phyloP scores from a whole-genome alignment of 2,888 invertebrate species.

The Blera fallax region DNA sequence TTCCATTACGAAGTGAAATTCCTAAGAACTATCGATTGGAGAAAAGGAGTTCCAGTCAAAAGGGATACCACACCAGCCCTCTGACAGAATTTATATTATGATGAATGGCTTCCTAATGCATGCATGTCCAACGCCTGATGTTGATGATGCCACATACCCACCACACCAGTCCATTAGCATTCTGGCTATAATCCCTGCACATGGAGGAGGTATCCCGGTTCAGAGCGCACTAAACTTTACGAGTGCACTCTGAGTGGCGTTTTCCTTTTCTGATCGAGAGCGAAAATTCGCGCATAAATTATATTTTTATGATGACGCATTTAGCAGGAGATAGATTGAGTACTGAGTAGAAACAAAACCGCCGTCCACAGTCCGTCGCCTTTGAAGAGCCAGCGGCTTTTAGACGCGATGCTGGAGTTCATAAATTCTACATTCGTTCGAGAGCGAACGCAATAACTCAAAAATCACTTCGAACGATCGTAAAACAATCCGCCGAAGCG shows the following conservation, averaged over 20 bases:
- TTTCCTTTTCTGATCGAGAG: not conserved
- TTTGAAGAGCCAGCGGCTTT: not conserved
- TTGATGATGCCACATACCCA: conserved; percentile 37
- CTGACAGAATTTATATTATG: conserved; percentile 28
- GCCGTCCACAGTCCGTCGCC: not conserved
- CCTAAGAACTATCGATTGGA: conserved; percentile 40
- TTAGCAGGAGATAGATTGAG: conserved; percentile 46
- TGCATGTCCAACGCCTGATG: conserved; percentile 9
- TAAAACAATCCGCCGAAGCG: conserved; percentile 16
- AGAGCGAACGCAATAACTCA: conserved; percentile 56
- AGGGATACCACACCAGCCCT: not conserved
- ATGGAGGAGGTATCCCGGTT: not conserved
- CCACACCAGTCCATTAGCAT: conserved; percentile 37
- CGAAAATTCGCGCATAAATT: conserved; percentile 57
- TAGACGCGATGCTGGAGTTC: conserved; percentile 17
- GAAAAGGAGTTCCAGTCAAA: not conserved
- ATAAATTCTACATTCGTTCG: conserved; percentile 55
- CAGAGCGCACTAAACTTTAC: conserved; percentile 47
- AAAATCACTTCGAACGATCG: conserved; percentile 47
- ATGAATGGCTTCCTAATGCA: conserved; percentile 44
- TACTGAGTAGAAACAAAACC: conserved; percentile 33
- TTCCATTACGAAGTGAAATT: conserved; percentile 34
- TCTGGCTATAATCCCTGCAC: conserved; percentile 3
- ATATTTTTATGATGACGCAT: conserved; percentile 69
- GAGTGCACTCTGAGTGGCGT: not conserved